A percentile compares a stretch with the other conserved stretches of the same genome.
These are phyloP conservation scores for Mya arenaria DNA, from an alignment of 1,140 invertebrate genomes.

Conservation along the genomic window DNA sequence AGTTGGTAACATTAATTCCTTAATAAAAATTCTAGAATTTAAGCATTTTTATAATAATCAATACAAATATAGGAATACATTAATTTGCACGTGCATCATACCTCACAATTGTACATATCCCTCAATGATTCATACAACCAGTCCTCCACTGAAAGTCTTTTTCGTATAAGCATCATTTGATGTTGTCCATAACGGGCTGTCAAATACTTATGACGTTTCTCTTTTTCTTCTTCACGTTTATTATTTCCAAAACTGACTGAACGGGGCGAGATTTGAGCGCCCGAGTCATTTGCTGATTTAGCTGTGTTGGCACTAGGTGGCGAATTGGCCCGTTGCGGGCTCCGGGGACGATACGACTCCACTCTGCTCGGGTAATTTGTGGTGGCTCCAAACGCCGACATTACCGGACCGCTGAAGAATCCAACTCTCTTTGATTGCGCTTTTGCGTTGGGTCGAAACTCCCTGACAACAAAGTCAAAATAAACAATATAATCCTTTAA, in stretches of 20 bases:
- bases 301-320: constrained; percentile 42
- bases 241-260: constrained; percentile 72
- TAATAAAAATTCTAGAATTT: no score
- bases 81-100: no score
- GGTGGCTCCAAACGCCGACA: constrained; percentile 67
- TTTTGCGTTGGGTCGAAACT: constrained; percentile 9
- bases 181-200: constrained; percentile 98
- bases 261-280: constrained; percentile 58
- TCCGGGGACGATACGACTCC: constrained; percentile 60
- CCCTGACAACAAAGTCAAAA: constrained; percentile 39
- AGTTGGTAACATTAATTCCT: no score
- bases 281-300: constrained; percentile 43
- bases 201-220: constrained; percentile 92
- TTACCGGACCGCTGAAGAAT: constrained; percentile 72
- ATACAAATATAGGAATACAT: no score
- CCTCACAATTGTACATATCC: constrained; percentile 91
- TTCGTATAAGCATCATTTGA: constrained; percentile 97
- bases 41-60: no score
- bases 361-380: constrained; percentile 59
- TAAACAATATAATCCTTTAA: not conserved
- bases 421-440: constrained; percentile 64
- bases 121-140: constrained; percentile 98
- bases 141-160: constrained; percentile 96
- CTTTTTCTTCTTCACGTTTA: constrained; percentile 71
- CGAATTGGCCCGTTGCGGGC: constrained; percentile 33